Evolutionary conservation across 2,888 invertebrate species (phyloP), one percentile per base, ranked within the genome.

Genomic region (Rhimphoctona megacephalus): DNA sequence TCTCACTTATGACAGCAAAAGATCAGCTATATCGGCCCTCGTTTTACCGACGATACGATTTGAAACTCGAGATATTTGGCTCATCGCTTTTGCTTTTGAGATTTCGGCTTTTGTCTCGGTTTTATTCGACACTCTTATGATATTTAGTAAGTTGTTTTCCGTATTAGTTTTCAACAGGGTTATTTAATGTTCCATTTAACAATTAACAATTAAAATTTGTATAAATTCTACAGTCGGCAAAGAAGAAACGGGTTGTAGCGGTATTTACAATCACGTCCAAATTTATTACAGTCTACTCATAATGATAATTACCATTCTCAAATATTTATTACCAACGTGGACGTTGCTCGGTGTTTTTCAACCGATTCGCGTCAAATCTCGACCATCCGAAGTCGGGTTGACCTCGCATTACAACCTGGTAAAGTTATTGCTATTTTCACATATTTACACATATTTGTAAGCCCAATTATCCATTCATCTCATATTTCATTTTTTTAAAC

Each of bases 41-140:
- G 92, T 92, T 90, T 85, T 92, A 81, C 91, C 92, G 61, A 89
- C 91, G 7, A 87, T 90, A 77, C 91, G 92, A 43, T 94, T 95
- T 57, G 95, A 95, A 88, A 95, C 95, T 74, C 90, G 95, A 89
- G 95, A 95, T 89, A 92, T 95, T 25, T 95, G 95, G 95, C 94
- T 95, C 87, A 94, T 95, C 66, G 94, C 95, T 39, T 92, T 94
- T 72, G 94, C 94, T n/a, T 95, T 95, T 90, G 95, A 95, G 90
- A 89, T 95, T 64, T 95, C 95, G 17, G 95, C 95, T 30, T 89
- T 94, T 39, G 89, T 93, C 67, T 92, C 93, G 19, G 88, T 94
- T 46, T 89, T 92, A 36, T 94, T 92, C 87, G 93, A 94, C 88
- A 90, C 92, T 61, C 89, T 92, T 6, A 92, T 93, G 92, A 89